phyloP scores from a whole-genome alignment of 1,140 invertebrate species.

The Stegodyphus mimosarum region DNA sequence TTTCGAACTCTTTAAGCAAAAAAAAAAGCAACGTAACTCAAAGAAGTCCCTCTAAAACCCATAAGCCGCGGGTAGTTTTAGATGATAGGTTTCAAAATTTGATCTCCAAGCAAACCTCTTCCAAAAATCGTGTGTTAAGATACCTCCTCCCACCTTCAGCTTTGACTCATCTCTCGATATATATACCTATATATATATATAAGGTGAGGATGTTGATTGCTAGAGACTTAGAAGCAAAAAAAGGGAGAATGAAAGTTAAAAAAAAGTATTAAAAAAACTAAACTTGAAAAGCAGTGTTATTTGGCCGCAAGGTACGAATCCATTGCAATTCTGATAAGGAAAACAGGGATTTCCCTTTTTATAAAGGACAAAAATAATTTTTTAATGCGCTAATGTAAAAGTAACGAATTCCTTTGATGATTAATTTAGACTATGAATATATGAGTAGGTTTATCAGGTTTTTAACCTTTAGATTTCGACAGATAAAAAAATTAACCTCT shows the following conservation, averaged over 20 bases:
- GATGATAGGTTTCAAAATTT: constrained; percentile 58
- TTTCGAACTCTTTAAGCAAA: constrained; percentile 38
- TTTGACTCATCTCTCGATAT: constrained; percentile 2
- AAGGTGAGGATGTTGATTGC: constrained; percentile 44
- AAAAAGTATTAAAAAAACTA: constrained; percentile 40
- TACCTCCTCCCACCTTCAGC: neutral
- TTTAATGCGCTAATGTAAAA: too few species aligned
- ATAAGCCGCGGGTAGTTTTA: constrained; percentile 57
- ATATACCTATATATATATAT: constrained; percentile 23
- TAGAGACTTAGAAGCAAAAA: constrained; percentile 11
- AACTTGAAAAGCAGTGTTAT: constrained; percentile 41
- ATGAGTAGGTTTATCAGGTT: too few species aligned
- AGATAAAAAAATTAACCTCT: too few species aligned
- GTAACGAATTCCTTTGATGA: too few species aligned
- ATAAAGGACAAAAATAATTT: neutral
- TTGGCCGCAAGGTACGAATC: constrained; percentile 24
- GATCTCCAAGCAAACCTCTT: neutral
- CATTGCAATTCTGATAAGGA: constrained; percentile 34
- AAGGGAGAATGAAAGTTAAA: constrained; percentile 12
- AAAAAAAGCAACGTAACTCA: constrained; percentile 40
- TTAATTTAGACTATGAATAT: too few species aligned
- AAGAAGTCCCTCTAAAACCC: constrained; percentile 35
- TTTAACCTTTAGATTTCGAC: too few species aligned
- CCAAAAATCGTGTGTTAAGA: neutral
- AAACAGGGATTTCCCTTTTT: constrained; percentile 40